Evolutionary conservation across 2,888 invertebrate species (phyloP).

Genomic region (Morinoia aosen): DNA sequence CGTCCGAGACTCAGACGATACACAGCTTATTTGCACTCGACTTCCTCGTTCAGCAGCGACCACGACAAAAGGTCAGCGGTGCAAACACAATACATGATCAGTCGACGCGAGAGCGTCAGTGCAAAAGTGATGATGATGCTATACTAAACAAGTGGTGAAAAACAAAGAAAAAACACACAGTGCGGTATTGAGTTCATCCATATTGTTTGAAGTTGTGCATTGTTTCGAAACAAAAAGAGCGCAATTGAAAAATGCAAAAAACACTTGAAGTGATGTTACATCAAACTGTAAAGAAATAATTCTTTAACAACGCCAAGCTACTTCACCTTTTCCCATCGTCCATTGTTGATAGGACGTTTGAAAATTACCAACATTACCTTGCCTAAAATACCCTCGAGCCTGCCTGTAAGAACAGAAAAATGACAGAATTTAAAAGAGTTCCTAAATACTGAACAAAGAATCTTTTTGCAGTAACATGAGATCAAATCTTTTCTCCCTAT

Average conservation of each 20-base stretch:
- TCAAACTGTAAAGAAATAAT: background rate
- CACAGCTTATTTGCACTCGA: background rate
- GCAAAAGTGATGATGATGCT: background rate
- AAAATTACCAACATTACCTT: background rate
- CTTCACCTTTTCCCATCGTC: background rate
- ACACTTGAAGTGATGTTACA: background rate
- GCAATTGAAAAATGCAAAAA: background rate
- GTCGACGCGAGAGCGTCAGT: background rate
- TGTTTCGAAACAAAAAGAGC: background rate
- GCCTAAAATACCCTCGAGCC: background rate
- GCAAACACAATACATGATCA: background rate
- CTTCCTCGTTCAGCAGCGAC: background rate
- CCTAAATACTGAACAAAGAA: too few species aligned
- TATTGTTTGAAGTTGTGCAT: background rate
- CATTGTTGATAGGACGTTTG: background rate
- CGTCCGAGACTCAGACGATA: background rate
- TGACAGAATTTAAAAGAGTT: too few species aligned
- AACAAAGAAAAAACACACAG: background rate
- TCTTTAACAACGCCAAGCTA: background rate
- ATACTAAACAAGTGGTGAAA: background rate
- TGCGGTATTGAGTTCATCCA: background rate
- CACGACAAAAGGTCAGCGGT: background rate
- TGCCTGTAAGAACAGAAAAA: background rate
- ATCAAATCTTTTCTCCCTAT: background rate
- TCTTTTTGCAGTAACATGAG: too few species aligned